Base-by-base conservation (phyloP, 53 echinoderm and acorn worm genomes). In the Holothuria scabra region DNA sequence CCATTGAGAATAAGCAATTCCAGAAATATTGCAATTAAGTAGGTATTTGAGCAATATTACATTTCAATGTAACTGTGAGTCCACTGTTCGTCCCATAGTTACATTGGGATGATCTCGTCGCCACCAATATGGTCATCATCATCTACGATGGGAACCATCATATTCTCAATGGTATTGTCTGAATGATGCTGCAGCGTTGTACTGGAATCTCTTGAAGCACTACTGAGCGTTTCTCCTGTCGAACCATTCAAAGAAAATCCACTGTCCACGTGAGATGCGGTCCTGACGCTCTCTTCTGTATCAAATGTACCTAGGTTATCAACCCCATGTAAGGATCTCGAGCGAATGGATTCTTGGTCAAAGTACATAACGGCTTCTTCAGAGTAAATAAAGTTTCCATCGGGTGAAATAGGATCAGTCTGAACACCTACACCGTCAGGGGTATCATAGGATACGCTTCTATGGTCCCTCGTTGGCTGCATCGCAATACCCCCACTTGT, bases 81-180 rank as follows among this genome's bases (percentile, higher is more conserved):
- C 52, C 52, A 52, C 14, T 52, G 14, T 16, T 52, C 4, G 18
- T 2, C 3, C 1, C 18, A 52, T 1, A 16, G 14, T 8, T 52
- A 52, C 52, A 52, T 52, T 52, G 18, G 1, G 18, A 52, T 52
- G 8, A 52, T 18, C 4, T 52, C 52, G 16, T 41, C 41, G 6
- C 2, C 41, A 41, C 41, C 41, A 3, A 41, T 10, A 41, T 52
- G 52, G 16, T 52, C 52, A 3, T 52, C 52, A 6, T 72, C 72
- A 12, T 48, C 72, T 28, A 23, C 72, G 12, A 72, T 72, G 8
- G 72, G 72, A 28, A 72, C 48, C 72, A 72, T 72, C 72, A 72
- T 72, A 72, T 72, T 72, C 28, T 72, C 72, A 11, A 72, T 72
- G 46, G 20, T 33, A 6, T 67, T 20, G 0, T 52, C 52, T 7